Base-by-base conservation (phyloP, 1,140 invertebrate species). In the Andrena cerasifolii region DNA sequence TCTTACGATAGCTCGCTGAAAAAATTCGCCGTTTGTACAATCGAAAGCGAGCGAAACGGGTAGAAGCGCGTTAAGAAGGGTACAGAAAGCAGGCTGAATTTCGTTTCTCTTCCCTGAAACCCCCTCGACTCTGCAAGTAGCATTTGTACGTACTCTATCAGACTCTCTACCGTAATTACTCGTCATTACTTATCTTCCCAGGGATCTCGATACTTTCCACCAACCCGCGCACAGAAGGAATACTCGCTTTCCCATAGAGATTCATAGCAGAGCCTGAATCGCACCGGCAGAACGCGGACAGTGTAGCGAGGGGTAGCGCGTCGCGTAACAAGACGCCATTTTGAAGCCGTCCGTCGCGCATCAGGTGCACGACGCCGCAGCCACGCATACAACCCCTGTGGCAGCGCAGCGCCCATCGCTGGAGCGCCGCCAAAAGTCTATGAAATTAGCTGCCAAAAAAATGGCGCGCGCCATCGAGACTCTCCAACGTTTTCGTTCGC, bases 291-390 rank as follows among this genome's bases (percentile, higher is more conserved):
- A 59, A 59, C 33, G 53, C 5, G 2, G 5, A 6, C n/a, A 6
- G 10, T 10, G 47, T 16, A 53, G 0, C 28, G 53, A 47, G 26
- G 33, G 21, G 6, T n/a, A 24, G 33, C 14, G 33, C 59, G 59
- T 59, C 43, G 24, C 1, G 36, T 31, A 49, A 40, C 40, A 36
- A 40, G 71, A 68, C 78, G 78, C 78, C 78, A 80, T 80, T 80
- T 80, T 80, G 78, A 61, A 61, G 63, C 73, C 73, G 40, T 24
- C 54, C 40, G 21, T 56, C 66, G 33, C 71, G 56, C 74, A 26
- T 77, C 56, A 51, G 67, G 56, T 71, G 45, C 40, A 68, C 18
- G 36, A 43, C 16, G 73, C 18, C 51, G 75, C 54, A 71, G 40
- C 59, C 31, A 53, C 76, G 47, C 68, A 49, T 63, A 72, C 63